A percentile compares a stretch with the other conserved stretches of the same genome.
Conservation (phyloP, 2,113 vertebrate genomes). For the Acanthochromis polyacanthus region DNA sequence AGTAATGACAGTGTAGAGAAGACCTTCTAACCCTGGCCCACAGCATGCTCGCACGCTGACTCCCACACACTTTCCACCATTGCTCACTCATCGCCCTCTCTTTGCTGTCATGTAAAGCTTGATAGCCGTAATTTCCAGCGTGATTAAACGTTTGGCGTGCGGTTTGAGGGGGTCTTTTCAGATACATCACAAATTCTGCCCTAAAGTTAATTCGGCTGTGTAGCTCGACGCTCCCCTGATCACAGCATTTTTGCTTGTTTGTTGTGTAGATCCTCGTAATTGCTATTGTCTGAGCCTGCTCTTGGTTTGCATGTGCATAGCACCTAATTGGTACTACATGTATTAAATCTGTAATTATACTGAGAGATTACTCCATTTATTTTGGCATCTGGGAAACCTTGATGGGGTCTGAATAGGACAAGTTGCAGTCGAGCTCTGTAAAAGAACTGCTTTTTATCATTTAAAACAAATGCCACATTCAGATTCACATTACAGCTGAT, state of each 20-base stretch:
- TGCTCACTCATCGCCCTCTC: slow-evolving; percentile 47
- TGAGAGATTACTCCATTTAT: slow-evolving; percentile 19
- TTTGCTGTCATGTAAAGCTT: slow-evolving; percentile 41
- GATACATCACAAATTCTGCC: not conserved
- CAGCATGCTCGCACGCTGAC: slow-evolving; percentile 61
- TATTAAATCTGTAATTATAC: not conserved
- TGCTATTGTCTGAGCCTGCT: slow-evolving; percentile 9
- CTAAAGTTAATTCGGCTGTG: not conserved
- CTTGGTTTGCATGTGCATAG: slow-evolving; percentile 2
- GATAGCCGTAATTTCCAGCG: slow-evolving; percentile 37
- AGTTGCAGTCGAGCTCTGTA: not conserved
- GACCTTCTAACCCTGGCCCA: slow-evolving; percentile 74
- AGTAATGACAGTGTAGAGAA: slow-evolving; percentile 68
- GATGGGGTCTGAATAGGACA: not conserved
- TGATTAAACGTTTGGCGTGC: slow-evolving; percentile 43
- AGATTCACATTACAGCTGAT: no score
- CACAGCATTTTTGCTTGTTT: not conserved
- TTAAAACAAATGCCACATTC: no score
- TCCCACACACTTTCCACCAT: slow-evolving; percentile 64
- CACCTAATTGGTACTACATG: slow-evolving; percentile 5
- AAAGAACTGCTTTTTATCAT: not conserved
- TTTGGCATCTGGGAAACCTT: not conserved
- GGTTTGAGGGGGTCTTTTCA: slow-evolving; percentile 4
- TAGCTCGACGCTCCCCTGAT: not conserved
- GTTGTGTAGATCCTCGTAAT: not conserved